Evolutionary conservation across 64 coral and sea anemone genomes (phyloP).

Genomic region (Astreopora myriophthalma): DNA sequence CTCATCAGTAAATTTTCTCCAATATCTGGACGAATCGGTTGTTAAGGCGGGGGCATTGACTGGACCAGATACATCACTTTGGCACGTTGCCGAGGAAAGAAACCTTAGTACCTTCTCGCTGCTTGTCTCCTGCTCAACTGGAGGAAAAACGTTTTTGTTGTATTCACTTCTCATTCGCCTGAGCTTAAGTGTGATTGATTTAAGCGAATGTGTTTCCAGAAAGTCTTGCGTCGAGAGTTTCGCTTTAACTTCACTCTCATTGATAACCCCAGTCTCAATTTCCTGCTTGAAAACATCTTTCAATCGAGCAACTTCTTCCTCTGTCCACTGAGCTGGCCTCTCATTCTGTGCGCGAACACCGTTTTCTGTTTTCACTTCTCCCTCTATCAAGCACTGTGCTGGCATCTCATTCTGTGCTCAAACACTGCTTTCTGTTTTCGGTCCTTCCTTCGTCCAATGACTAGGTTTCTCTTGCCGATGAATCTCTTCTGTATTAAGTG

Average conservation of each 20-base stretch:
- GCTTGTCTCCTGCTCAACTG: background rate
- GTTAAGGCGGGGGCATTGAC: background rate
- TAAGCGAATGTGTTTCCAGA: slow-evolving; percentile 41
- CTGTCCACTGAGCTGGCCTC: slow-evolving; percentile 33
- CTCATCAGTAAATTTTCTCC: background rate
- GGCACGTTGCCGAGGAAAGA: background rate
- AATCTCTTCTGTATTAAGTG: slow-evolving; percentile 11
- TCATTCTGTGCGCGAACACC: background rate
- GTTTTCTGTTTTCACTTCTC: slow-evolving; percentile 21
- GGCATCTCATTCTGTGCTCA: slow-evolving; percentile 45
- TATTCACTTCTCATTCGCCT: slow-evolving; percentile 5
- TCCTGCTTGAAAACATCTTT: slow-evolving; percentile 38
- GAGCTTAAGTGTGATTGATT: slow-evolving; percentile 40
- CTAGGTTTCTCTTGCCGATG: background rate
- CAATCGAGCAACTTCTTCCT: slow-evolving; percentile 37
- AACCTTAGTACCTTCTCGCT: background rate
- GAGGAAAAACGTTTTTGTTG: slow-evolving; percentile 23
- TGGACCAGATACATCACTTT: background rate
- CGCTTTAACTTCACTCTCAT: slow-evolving; percentile 9
- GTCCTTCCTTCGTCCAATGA: background rate
- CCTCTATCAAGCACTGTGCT: slow-evolving; percentile 46
- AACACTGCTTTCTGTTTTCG: background rate
- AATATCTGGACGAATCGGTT: background rate
- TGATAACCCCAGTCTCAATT: slow-evolving; percentile 46
- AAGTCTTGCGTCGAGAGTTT: slow-evolving; percentile 31